Evolutionary conservation across 2,113 vertebrate species (phyloP).

Genomic region (Colistium nudipinnis): DNA sequence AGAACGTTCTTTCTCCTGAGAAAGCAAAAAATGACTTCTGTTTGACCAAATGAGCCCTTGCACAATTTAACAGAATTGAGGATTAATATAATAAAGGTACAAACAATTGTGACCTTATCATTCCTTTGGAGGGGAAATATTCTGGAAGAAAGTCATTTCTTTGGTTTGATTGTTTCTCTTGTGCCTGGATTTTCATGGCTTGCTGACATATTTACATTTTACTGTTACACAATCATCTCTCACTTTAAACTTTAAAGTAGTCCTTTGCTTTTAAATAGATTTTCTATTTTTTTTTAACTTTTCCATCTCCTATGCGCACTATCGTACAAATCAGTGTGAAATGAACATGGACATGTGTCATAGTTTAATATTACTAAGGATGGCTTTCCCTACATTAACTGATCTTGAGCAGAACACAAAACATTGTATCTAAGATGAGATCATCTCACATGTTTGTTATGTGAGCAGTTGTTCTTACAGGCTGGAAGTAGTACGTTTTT

Average conservation of each 20-base stretch:
- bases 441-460: background rate
- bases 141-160: constrained; percentile 32
- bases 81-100: constrained; percentile 19
- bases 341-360: constrained; percentile 20
- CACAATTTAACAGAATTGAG: constrained; percentile 16
- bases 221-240: constrained; percentile 38
- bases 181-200: constrained; percentile 19
- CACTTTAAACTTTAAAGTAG: constrained; percentile 18
- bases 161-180: constrained; percentile 60
- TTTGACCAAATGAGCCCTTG: constrained; percentile 17
- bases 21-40: constrained; percentile 40
- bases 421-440: constrained; percentile 10
- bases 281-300: constrained; percentile 37
- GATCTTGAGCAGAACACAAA: background rate
- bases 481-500: background rate
- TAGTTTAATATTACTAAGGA: constrained; percentile 11
- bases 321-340: constrained; percentile 36
- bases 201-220: constrained; percentile 13
- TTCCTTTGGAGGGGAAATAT: constrained; percentile 35
- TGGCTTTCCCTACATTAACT: constrained; percentile 8
- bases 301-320: constrained; percentile 42
- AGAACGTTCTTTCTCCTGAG: constrained; percentile 58
- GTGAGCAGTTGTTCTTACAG: background rate
- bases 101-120: constrained; percentile 23
- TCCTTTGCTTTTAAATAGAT: constrained; percentile 52